These are phyloP conservation scores for Mythimna loreyi DNA, from an alignment of 2,888 invertebrate species.

Conservation along the genomic window DNA sequence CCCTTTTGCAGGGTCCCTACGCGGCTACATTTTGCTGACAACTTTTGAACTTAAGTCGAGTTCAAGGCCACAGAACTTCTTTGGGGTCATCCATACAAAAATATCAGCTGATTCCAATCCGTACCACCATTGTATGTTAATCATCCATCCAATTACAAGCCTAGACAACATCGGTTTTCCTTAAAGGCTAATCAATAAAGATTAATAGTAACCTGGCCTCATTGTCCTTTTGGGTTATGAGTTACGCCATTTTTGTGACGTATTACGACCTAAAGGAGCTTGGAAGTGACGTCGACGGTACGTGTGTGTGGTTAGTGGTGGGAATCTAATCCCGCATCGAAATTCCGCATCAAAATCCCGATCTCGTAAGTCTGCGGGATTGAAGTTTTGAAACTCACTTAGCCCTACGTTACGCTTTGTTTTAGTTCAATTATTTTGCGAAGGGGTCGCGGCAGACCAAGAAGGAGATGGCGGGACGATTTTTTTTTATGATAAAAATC, in stretches of 20 bases:
- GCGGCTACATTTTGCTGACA: too few species aligned
- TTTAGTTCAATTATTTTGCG: too few species aligned
- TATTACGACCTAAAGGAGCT: slow-evolving; percentile 11
- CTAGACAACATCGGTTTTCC: slow-evolving; percentile 35
- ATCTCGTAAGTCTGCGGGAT: too few species aligned
- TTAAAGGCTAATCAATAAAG: slow-evolving; percentile 47
- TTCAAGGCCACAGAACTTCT: slow-evolving; percentile 33
- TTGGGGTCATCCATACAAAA: slow-evolving; percentile 16
- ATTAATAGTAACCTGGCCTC: slow-evolving; percentile 48
- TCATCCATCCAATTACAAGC: slow-evolving; percentile 42
- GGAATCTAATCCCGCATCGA: too few species aligned
- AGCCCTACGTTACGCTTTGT: too few species aligned
- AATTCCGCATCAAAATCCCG: too few species aligned
- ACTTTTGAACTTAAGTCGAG: slow-evolving; percentile 8
- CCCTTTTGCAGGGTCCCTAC: too few species aligned
- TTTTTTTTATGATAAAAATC: too few species aligned
- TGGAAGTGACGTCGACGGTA: slow-evolving; percentile 11
- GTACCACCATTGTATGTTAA: slow-evolving; percentile 44
- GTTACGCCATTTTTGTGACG: slow-evolving; percentile 48
- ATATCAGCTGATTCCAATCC: slow-evolving; percentile 49
- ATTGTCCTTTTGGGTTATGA: slow-evolving; percentile 30
- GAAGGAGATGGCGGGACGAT: too few species aligned
- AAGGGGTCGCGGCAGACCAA: too few species aligned
- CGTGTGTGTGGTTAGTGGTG: too few species aligned
- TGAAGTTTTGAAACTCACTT: too few species aligned